Percentiles rank a stretch among this genome's conserved stretches.
These are phyloP conservation scores for Cichladusa arquata DNA, from an alignment of 2,113 vertebrate genomes.

Conservation along the genomic window DNA sequence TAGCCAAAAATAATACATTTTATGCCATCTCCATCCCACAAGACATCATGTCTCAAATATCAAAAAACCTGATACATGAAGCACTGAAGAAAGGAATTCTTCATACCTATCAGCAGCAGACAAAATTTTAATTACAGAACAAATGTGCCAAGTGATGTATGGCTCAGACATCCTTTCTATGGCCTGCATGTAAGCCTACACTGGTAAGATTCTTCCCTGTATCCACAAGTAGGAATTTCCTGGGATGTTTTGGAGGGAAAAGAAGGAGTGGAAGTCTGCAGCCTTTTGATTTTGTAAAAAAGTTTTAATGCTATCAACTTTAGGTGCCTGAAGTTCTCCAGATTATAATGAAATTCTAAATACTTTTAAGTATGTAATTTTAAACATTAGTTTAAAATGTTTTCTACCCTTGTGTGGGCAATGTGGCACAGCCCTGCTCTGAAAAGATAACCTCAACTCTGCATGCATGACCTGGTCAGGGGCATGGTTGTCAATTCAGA, in stretches of 20 bases:
- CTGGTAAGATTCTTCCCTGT: not conserved
- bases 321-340: not conserved
- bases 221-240: not conserved
- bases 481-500: rapidly evolving
- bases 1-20: not conserved
- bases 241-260: not conserved
- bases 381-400: not conserved
- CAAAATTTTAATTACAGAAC: not conserved
- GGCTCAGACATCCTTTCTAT: not conserved
- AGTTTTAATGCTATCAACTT: not conserved
- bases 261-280: not conserved
- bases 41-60: not conserved
- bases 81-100: not conserved
- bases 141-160: not conserved
- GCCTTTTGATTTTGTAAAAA: not conserved
- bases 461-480: not conserved
- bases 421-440: not conserved
- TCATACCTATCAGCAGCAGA: not conserved
- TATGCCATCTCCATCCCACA: not conserved
- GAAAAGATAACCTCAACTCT: not conserved
- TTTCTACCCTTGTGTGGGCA: not conserved
- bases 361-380: not conserved
- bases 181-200: not conserved
- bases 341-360: not conserved
- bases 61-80: not conserved